Evolutionary conservation across 2,888 invertebrate species (phyloP), one percentile per base, ranked within the genome.

Genomic region (Ctenicera cuprea): DNA sequence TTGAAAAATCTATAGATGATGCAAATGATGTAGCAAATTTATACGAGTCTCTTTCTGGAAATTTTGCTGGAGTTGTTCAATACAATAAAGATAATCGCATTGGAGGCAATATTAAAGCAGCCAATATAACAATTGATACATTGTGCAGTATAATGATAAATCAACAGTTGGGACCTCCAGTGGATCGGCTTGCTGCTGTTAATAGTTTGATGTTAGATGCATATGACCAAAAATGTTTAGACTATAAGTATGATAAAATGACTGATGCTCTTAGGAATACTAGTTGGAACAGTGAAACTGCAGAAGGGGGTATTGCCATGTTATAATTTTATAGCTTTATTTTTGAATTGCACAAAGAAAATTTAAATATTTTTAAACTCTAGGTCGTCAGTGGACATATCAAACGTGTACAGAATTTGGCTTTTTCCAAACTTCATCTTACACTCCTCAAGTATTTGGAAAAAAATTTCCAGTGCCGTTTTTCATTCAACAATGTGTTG

Each of bases 341-440:
- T 45, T 43, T 14, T 43, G 18, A 45, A 62, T 37, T 62, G 3
- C 22, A 18, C 8, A 37, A n/a, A 14, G 7, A 62, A 22, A 22
- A 18, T 9, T 22, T 38, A 38, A 38, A 11, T 59, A 8, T 33
- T 33, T 33, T 14, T 62, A 22, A n/a, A n/a, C n/a, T n/a, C 65
- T 81, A 93, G 93, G 89, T 78, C 93, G 97, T 0, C 95, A 95
- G 82, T 98, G 98, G 98, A 93, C 91, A 73, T 98, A 97, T 85
- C 98, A 98, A 87, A 97, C 97, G 0, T 98, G 98, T 85, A 96
- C 95, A 0, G 98, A 98, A 86, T 98, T 98, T 85, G 98, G 97
- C 26, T 98, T 95, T 87, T 98, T 94, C 87, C 98, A 98, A 88
- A 95, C 96, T 0, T 96, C 97, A 0, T 91, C 92, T 0, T 90